These are phyloP conservation scores for Saturnia japonica DNA, from an alignment of 2,888 invertebrate genomes.

Conservation along the genomic window DNA sequence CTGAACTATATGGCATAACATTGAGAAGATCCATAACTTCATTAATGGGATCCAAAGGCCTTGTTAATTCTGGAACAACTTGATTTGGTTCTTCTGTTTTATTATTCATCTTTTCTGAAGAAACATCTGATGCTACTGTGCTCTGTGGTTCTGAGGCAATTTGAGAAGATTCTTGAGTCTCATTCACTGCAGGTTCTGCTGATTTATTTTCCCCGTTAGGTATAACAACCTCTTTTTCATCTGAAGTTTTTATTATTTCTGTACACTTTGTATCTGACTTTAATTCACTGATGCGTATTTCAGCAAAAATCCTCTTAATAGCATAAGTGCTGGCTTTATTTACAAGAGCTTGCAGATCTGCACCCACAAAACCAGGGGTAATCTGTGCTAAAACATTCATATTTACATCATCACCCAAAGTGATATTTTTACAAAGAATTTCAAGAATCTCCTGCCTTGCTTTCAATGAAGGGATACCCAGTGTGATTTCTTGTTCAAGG, in stretches of 20 bases:
- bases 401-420: slow-evolving; percentile 86
- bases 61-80: slow-evolving; percentile 35
- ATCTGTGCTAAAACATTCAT: slow-evolving; percentile 88
- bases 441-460: slow-evolving; percentile 90
- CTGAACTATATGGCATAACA: slow-evolving; percentile 83
- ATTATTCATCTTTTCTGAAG: slow-evolving; percentile 39
- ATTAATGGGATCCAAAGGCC: slow-evolving; percentile 51
- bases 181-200: slow-evolving; percentile 41
- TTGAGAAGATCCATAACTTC: slow-evolving; percentile 86
- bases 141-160: slow-evolving; percentile 36
- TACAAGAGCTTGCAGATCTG: slow-evolving; percentile 93
- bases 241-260: slow-evolving; percentile 42
- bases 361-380: slow-evolving; percentile 98
- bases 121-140: slow-evolving; percentile 38
- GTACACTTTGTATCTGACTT: slow-evolving; percentile 32
- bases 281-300: slow-evolving; percentile 51
- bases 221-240: slow-evolving; percentile 34
- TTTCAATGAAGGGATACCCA: slow-evolving; percentile 95
- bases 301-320: slow-evolving; percentile 83
- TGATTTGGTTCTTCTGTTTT: slow-evolving; percentile 37
- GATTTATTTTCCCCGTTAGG: slow-evolving; percentile 68
- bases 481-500: slow-evolving; percentile 95
- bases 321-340: slow-evolving; percentile 95
- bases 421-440: slow-evolving; percentile 86
- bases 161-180: slow-evolving; percentile 41